These are phyloP conservation scores for Poecilobothrus nobilitatus DNA, from an alignment of 2,888 invertebrate species.

Conservation along the genomic window DNA sequence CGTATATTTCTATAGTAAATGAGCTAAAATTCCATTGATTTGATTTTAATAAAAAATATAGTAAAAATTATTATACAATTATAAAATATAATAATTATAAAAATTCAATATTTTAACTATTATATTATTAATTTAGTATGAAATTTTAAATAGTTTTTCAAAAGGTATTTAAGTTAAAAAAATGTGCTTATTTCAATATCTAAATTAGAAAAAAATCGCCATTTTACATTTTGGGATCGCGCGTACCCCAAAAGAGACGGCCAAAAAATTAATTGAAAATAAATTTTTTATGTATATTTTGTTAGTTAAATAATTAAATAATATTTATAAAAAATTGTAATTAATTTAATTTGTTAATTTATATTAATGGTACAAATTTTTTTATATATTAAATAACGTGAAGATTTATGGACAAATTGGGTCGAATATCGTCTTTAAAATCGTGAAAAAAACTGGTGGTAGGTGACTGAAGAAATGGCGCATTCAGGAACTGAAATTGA, in stretches of 20 bases:
- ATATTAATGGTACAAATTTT: not conserved
- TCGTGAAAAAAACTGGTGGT: slow-evolving; percentile 6
- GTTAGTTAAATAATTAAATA: not conserved
- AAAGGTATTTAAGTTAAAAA: not conserved
- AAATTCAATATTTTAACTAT: not conserved
- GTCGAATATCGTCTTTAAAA: slow-evolving; percentile 1
- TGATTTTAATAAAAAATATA: slow-evolving; percentile 3
- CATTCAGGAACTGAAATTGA: slow-evolving; percentile 38
- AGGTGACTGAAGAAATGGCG: slow-evolving; percentile 20
- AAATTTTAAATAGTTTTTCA: not conserved
- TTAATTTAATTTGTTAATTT: not conserved
- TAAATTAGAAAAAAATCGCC: slow-evolving; percentile 6
- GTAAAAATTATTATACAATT: not conserved
- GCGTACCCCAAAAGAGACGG: slow-evolving; percentile 5
- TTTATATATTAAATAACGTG: not conserved
- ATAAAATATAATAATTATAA: not conserved
- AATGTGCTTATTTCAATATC: not conserved
- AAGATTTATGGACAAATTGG: slow-evolving; percentile 4
- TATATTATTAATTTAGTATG: not conserved
- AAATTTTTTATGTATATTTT: not conserved
- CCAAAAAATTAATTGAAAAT: not conserved
- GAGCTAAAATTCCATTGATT: not conserved
- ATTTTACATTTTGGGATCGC: slow-evolving; percentile 5
- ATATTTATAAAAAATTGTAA: not conserved
- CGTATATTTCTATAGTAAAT: not conserved